Evolutionary conservation across 2,797 vertebrate species (phyloP), one percentile per base, ranked within the genome.

Genomic region (Phoxinus dragarum): DNA sequence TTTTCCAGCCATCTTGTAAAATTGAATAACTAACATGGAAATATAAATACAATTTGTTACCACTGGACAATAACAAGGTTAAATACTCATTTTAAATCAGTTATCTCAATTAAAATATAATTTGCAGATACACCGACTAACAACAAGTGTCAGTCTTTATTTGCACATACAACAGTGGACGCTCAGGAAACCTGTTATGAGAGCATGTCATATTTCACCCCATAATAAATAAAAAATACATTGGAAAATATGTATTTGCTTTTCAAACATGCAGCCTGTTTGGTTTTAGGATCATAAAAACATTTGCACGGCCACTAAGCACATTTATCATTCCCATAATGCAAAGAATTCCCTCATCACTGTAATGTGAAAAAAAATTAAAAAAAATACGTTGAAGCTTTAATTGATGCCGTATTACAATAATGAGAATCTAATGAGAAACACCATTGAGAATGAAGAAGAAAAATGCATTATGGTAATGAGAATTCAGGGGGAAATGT

Each of bases 1-100:
- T 27, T 40, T 38, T 79, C n/a, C 23, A 67, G n/a, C 17, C 21
- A 49, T 38, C 44, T 7, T 68, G 21, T 68, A 38, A 68, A 80
- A 80, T 66, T 1, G 1, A 67, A 66, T 67, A 21, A 42, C 38
- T 42, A 72, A 82, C 10, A 59, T 61, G n/a, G 6, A 72, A 4
- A 54, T 27, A 40, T 27, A 40, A 49, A 44, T 9, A 21, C 10
- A 2, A 76, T 56, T 56, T 56, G 36, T 82, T 59, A 59, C 4
- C 52, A 72, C 68, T 44, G 17, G 80, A 82, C 52, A 82, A 19
- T 49, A 52, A 59, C 23, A 54, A 38, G 47, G 79, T 81, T 69
- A 54, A 54, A 81, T 42, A 19, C n/a, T 72, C 11, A 61, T 61
- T 34, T 34, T 4, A 34, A 71, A 44, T 23, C 54, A 82, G n/a